Conservation (phyloP, 2,797 vertebrate genomes). For the Diceros bicornis region DNA sequence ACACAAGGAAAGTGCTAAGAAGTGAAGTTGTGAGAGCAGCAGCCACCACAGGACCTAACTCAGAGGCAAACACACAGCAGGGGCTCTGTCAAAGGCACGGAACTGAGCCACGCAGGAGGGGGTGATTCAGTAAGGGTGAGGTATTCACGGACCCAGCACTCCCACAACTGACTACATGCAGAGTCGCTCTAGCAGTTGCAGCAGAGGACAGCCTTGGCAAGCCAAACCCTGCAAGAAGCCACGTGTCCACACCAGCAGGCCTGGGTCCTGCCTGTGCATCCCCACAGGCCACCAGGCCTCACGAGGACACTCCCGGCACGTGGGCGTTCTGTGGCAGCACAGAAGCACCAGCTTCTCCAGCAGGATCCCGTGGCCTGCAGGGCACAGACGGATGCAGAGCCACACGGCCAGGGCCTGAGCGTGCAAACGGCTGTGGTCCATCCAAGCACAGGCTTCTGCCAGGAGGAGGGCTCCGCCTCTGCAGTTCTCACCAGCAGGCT, state of each 20-base stretch:
- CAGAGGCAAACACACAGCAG: accelerated
- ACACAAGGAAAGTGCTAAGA: background rate
- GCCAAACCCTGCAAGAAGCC: background rate
- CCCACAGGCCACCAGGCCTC: background rate
- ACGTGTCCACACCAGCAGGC: accelerated
- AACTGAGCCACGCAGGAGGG: accelerated
- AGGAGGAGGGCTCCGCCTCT: background rate
- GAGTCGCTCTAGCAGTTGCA: background rate
- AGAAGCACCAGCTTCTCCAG: background rate
- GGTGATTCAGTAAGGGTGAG: accelerated
- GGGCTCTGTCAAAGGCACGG: background rate
- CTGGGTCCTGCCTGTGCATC: background rate
- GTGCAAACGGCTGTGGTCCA: accelerated
- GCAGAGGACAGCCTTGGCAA: accelerated
- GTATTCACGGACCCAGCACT: background rate
- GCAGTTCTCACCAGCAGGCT: background rate
- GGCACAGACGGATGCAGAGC: background rate
- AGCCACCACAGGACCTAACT: accelerated
- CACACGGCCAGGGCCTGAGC: too few species aligned
- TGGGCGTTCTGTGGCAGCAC: background rate
- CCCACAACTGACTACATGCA: accelerated
- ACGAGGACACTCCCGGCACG: background rate
- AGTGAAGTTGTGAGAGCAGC: accelerated
- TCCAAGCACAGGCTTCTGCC: background rate
- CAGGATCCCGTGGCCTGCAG: background rate